phyloP scores from a whole-genome alignment of 1,140 invertebrate species.

The Penaeus vannamei region DNA sequence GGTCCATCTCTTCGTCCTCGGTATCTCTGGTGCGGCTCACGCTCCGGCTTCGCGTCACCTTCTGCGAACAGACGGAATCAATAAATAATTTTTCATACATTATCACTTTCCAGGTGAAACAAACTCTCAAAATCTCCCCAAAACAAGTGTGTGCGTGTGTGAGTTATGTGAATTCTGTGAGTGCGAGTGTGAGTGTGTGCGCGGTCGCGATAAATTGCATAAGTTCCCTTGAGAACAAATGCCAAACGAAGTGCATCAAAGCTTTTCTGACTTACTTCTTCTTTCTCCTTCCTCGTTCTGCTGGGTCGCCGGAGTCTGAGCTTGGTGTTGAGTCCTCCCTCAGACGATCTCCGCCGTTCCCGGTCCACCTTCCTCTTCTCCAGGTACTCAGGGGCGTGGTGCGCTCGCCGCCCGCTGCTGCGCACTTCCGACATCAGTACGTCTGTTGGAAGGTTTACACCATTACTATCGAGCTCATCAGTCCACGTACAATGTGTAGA shows the following conservation, averaged over 20 bases:
- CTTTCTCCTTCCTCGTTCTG: constrained; percentile 71
- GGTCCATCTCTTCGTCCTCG: constrained; percentile 56
- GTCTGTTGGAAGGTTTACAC: not conserved
- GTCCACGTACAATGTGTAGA: not conserved
- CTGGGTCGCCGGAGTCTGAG: constrained; percentile 76
- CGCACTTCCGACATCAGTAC: constrained; percentile 13
- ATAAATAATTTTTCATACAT: not conserved
- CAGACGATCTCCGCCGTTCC: constrained; percentile 80
- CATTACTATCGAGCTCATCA: too few relatives aligned
- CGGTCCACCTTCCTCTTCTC: constrained; percentile 79
- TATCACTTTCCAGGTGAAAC: too few relatives aligned
- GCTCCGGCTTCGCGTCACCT: constrained; percentile 57
- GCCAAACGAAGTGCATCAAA: not conserved
- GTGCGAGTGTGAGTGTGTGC: too few relatives aligned
- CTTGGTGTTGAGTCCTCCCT: constrained; percentile 77
- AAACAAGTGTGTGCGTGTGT: too few relatives aligned
- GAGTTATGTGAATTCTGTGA: too few relatives aligned
- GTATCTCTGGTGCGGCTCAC: constrained; percentile 63
- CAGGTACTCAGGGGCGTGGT: constrained; percentile 91
- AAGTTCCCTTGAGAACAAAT: not conserved
- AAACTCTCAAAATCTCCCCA: too few relatives aligned
- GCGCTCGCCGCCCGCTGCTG: constrained; percentile 68
- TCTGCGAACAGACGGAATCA: constrained; percentile 7
- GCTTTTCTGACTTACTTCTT: constrained; percentile 71
- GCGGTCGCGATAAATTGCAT: too few relatives aligned